A percentile compares a stretch with the other conserved stretches of the same genome.
Evolutionary conservation across 2,888 invertebrate genomes (phyloP).

Genomic region (Branchellion lobata): DNA sequence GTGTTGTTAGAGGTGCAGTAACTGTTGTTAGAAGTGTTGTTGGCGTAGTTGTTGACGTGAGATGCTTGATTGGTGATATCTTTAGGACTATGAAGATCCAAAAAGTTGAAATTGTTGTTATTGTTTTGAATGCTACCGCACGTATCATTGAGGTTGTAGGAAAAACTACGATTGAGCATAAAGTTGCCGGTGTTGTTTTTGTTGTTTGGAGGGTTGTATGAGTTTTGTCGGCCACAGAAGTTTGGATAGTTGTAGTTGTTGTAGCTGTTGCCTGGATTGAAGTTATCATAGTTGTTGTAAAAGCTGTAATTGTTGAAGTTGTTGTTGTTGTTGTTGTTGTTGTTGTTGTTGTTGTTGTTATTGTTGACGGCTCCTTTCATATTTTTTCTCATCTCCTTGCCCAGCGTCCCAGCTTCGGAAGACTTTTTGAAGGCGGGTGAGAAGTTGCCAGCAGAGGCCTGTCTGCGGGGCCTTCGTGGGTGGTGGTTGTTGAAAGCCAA

Average conservation of each 20-base stretch:
- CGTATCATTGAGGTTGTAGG: not conserved
- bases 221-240: not conserved
- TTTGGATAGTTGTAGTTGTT: not conserved
- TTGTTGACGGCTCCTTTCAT: not conserved
- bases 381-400: not conserved
- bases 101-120: not conserved
- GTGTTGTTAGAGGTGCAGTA: not conserved
- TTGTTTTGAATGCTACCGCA: not conserved
- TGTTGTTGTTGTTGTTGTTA: not conserved
- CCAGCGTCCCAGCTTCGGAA: not conserved
- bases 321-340: not conserved
- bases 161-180: conserved; percentile 9
- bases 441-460: not conserved
- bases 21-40: not conserved
- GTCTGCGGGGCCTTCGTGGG: not conserved
- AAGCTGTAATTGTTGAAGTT: not conserved
- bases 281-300: not conserved
- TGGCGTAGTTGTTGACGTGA: too few species aligned
- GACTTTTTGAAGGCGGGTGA: not conserved
- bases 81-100: too few species aligned
- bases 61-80: too few species aligned
- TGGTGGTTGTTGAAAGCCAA: not conserved
- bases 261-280: not conserved
- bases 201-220: not conserved
- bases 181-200: not conserved